Conservation (phyloP, 2,113 vertebrate species). For the Struthio camelus region DNA sequence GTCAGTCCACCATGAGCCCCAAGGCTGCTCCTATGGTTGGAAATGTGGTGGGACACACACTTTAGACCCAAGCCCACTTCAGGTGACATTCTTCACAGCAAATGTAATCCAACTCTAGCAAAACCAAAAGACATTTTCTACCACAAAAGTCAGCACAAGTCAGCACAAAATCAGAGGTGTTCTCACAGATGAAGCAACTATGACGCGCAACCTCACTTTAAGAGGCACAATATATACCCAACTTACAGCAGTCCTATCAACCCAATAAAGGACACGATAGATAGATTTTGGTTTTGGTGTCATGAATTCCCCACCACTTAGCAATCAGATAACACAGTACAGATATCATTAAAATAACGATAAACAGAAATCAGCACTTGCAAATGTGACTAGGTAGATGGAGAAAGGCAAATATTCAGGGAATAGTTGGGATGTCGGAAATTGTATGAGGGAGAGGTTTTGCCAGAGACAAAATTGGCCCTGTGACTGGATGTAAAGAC, state of each 20-base stretch:
- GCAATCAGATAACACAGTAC: neutral
- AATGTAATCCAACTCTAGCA: neutral
- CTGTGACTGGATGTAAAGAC: neutral
- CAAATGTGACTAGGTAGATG: neutral
- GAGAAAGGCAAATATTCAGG: neutral
- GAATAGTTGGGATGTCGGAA: neutral
- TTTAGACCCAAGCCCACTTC: neutral
- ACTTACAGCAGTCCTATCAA: neutral
- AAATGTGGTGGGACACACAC: neutral
- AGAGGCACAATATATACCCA: accelerated
- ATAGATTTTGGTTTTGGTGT: neutral
- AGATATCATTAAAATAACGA: neutral
- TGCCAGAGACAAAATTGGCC: neutral
- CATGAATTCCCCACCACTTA: neutral
- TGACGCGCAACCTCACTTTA: neutral
- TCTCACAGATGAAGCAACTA: neutral
- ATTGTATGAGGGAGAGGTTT: neutral
- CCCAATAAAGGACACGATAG: neutral
- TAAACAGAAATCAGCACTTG: neutral
- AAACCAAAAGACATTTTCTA: neutral
- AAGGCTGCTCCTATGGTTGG: neutral
- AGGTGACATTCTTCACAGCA: neutral
- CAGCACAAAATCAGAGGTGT: neutral
- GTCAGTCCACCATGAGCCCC: neutral
- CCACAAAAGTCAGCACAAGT: neutral